Percentiles rank a stretch among this genome's conserved stretches.
phyloP scores from a whole-genome alignment of 2,113 vertebrate species.

The Larimichthys polyactis region DNA sequence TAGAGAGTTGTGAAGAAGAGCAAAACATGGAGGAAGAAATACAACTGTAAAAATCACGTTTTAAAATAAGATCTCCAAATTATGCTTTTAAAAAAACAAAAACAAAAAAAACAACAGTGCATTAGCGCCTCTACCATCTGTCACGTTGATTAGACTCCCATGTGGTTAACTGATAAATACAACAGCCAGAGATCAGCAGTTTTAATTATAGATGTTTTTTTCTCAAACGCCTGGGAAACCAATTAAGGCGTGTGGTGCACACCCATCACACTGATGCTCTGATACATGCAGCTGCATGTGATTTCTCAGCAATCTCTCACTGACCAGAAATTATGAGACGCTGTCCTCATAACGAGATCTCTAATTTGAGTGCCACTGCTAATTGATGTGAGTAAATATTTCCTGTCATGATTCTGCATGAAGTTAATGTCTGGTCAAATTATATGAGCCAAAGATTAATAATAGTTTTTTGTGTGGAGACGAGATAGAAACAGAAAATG shows the following conservation, averaged over 20 bases:
- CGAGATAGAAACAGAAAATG: neutral
- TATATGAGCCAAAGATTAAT: conserved; percentile 5
- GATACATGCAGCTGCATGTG: conserved; percentile 12
- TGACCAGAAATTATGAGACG: conserved; percentile 37
- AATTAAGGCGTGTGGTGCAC: conserved; percentile 48
- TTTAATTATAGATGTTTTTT: conserved; percentile 64
- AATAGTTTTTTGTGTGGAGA: neutral
- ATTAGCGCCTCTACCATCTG: conserved; percentile 38
- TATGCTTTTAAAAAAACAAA: neutral
- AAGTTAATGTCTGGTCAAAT: conserved; percentile 2
- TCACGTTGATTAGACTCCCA: conserved; percentile 39
- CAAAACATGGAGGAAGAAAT: neutral
- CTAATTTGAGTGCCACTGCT: conserved; percentile 26
- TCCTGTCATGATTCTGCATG: neutral
- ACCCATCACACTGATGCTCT: conserved; percentile 7
- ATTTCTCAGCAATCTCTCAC: conserved; percentile 23
- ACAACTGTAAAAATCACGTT: neutral
- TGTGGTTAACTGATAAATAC: conserved; percentile 38
- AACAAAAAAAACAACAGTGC: conserved; percentile 16
- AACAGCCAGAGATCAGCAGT: conserved; percentile 42
- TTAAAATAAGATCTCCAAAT: neutral
- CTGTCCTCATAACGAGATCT: conserved; percentile 24
- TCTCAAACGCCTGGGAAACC: conserved; percentile 43
- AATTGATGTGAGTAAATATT: conserved; percentile 15
- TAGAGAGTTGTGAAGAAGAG: neutral